Evolutionary conservation across 2,888 invertebrate genomes (phyloP), one percentile per base, ranked within the genome.

Genomic region (Encarsia formosa): DNA sequence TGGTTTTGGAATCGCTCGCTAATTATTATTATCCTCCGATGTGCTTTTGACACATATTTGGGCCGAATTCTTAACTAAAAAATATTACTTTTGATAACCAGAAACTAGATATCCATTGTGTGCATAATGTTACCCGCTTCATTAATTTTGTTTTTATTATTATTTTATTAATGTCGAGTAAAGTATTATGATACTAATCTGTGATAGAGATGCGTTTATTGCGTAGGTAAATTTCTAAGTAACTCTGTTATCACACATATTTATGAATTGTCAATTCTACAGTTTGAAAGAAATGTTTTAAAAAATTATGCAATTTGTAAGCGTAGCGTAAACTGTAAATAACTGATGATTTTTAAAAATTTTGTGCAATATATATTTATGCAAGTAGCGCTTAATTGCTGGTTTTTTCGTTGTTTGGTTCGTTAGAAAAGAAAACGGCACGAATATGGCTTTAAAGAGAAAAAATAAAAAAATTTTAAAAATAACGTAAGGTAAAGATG

Each of bases 151-250:
- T n/a, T n/a, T n/a, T n/a, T n/a, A n/a, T n/a, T n/a, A n/a, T n/a
- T n/a, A n/a, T n/a, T n/a, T n/a, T n/a, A n/a, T n/a, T n/a, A n/a
- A n/a, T n/a, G n/a, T n/a, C n/a, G n/a, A n/a, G n/a, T n/a, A n/a
- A n/a, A n/a, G n/a, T n/a, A n/a, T 39, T 48, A 43, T 42, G 23
- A 51, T 48, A 51, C 44, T 46, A 47, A 39, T 53, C 56, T 56
- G 56, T 56, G 56, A 56, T 56, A 56, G 53, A 53, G 48, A 53
- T 51, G 45, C 45, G 47, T 53, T 56, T 53, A 42, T 53, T 47
- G 47, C 23, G 37, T 56, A 53, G 50, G 26, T 48, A 29, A 43
- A 32, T 51, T 46, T 53, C 34, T 26, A 22, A 40, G 38, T 48
- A 49, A 44, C 38, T 49, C 29, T 43, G 46, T 52, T 49, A 15